phyloP scores from a whole-genome alignment of 2,888 invertebrate genomes.

The Tetragnatha montana region DNA sequence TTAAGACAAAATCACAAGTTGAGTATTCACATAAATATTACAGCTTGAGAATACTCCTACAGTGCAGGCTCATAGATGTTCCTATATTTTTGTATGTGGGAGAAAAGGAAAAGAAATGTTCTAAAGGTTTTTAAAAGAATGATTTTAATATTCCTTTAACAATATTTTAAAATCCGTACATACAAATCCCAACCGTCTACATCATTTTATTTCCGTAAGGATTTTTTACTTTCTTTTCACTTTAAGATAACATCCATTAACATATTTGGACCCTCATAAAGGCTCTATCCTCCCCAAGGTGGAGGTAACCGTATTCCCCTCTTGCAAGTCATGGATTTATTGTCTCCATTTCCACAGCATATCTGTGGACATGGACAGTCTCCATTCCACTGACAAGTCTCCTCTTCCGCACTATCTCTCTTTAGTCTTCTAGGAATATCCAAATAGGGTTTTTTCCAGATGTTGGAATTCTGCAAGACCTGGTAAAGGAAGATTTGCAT shows the following conservation, averaged over 20 bases:
- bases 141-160: background rate
- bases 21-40: too few relatives aligned
- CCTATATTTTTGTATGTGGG: too few relatives aligned
- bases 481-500: constrained; percentile 37
- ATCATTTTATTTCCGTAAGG: too few relatives aligned
- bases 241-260: too few relatives aligned
- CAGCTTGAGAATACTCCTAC: too few relatives aligned
- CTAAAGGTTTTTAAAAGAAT: too few relatives aligned
- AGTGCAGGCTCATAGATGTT: too few relatives aligned
- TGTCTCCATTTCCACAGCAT: constrained; percentile 48
- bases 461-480: background rate
- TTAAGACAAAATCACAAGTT: too few relatives aligned
- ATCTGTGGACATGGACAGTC: constrained; percentile 67
- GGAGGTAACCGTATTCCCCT: constrained; percentile 62
- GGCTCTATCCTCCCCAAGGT: constrained; percentile 34
- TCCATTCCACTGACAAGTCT: constrained; percentile 60
- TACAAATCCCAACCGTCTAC: too few relatives aligned
- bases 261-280: background rate
- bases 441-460: background rate
- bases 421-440: background rate
- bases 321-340: constrained; percentile 44
- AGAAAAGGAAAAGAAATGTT: too few relatives aligned
- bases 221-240: too few relatives aligned
- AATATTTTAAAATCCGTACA: background rate
- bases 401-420: constrained; percentile 9